Conservation (phyloP, 2,888 invertebrate genomes). For the Heliconius hortense region DNA sequence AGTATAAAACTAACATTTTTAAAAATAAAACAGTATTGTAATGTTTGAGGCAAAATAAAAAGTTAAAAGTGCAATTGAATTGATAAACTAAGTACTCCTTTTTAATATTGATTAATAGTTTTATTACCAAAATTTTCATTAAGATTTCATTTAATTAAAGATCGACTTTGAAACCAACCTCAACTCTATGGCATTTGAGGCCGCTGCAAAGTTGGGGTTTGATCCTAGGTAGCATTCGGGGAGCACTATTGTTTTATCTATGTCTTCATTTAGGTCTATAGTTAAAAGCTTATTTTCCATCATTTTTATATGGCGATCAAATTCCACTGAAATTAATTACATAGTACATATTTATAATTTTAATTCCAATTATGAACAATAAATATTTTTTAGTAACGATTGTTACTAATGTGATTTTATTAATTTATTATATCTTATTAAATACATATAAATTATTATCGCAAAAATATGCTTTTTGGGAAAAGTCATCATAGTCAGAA, state of each 20-base stretch:
- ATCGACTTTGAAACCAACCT: conserved; percentile 49
- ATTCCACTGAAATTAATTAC: conserved; percentile 58
- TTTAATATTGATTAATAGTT: not conserved
- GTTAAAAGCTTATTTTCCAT: conserved; percentile 57
- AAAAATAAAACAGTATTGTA: no score
- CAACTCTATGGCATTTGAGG: conserved; percentile 79
- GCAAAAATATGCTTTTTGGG: not conserved
- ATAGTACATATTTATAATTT: not conserved
- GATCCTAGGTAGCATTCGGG: conserved; percentile 73
- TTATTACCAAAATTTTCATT: not conserved
- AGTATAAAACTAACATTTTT: no score
- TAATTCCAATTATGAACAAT: not conserved
- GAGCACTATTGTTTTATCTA: conserved; percentile 48
- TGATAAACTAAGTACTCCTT: not conserved
- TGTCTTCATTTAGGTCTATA: conserved; percentile 40
- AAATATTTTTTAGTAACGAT: no score
- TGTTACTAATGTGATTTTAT: no score
- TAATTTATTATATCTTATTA: no score
- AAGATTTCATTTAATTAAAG: not conserved
- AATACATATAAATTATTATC: not conserved
- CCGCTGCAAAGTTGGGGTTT: conserved; percentile 76
- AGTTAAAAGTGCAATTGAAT: no score
- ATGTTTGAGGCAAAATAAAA: no score
- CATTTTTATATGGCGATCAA: conserved; percentile 59
- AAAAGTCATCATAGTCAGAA: not conserved